These are phyloP conservation scores for Pomatostomus ruficeps DNA, from an alignment of 2,113 vertebrate species.

Conservation along the genomic window DNA sequence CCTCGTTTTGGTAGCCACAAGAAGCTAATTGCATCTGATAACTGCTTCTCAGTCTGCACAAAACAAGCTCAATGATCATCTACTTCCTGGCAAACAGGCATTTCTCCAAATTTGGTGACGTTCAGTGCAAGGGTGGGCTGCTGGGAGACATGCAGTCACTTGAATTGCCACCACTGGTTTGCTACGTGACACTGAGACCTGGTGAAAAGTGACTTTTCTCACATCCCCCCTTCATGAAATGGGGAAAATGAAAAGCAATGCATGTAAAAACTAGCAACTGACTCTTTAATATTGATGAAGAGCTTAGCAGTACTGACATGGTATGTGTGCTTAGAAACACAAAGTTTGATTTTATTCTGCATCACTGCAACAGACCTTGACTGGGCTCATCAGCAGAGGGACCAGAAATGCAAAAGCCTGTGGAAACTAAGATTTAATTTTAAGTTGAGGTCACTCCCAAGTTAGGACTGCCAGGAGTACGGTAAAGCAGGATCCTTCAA, in stretches of 20 bases:
- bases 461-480: background rate
- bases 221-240: background rate
- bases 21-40: background rate
- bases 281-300: slow-evolving; percentile 11
- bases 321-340: background rate
- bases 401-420: background rate
- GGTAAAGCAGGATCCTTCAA: background rate
- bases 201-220: background rate
- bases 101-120: background rate
- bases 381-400: background rate
- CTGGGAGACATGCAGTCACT: background rate
- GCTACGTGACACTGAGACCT: background rate
- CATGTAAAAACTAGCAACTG: background rate
- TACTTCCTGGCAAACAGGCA: accelerated
- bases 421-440: background rate
- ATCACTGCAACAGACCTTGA: background rate
- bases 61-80: background rate
- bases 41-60: background rate
- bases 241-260: background rate
- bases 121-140: background rate
- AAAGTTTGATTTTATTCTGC: background rate
- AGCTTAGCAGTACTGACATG: background rate
- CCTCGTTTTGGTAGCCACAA: background rate
- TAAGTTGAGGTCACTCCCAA: background rate
- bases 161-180: background rate